phyloP scores from a whole-genome alignment of 2,113 vertebrate genomes.

The Oncorhynchus masou region DNA sequence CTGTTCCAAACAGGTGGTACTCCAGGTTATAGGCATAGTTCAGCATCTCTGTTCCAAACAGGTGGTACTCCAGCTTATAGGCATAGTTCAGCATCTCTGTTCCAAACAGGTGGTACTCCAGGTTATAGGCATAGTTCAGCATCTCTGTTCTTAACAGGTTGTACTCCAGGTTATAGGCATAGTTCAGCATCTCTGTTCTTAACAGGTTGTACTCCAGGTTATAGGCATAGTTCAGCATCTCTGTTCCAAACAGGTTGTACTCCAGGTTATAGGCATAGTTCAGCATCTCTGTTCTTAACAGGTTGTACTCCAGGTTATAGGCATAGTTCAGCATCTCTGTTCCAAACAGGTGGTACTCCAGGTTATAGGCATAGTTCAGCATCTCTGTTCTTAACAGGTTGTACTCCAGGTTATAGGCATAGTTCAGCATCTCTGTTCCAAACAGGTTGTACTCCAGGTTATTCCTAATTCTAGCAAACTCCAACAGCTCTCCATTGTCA shows the following conservation, averaged over 20 bases:
- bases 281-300: no score
- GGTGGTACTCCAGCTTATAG: conserved; percentile 59
- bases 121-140: conserved; percentile 76
- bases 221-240: conserved; percentile 73
- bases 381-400: no score
- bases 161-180: conserved; percentile 71
- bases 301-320: conserved; percentile 59
- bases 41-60: no score
- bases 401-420: conserved; percentile 71
- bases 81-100: conserved; percentile 69
- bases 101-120: conserved; percentile 22
- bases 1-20: no score
- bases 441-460: conserved; percentile 96
- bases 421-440: conserved; percentile 86
- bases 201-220: conserved; percentile 47
- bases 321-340: conserved; percentile 69
- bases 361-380: conserved; percentile 77
- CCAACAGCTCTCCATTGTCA: conserved; percentile 81
- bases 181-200: conserved; percentile 52
- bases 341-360: conserved; percentile 21
- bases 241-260: no score
- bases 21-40: conserved; percentile 79
- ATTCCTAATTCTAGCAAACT: conserved; percentile 88
- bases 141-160: no score
- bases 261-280: conserved; percentile 79